Evolutionary conservation across 1,140 invertebrate species (phyloP).

Genomic region (Drosophila melanogaster): DNA sequence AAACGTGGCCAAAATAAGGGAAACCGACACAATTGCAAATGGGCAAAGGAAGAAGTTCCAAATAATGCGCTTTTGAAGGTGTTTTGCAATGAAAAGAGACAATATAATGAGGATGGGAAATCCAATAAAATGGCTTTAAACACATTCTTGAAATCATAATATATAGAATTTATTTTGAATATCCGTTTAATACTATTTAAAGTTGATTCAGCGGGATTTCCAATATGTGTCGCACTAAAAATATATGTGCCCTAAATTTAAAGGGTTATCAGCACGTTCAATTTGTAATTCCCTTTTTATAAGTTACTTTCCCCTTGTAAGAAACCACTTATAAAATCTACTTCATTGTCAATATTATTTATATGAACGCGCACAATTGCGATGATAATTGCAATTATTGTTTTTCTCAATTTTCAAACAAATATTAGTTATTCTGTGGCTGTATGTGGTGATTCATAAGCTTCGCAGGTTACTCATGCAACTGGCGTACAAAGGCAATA

Average conservation of each 20-base stretch:
- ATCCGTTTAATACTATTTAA: no score
- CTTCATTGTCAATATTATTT: slow-evolving; percentile 10
- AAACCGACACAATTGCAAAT: not conserved
- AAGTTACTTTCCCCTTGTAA: not conserved
- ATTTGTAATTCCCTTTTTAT: not conserved
- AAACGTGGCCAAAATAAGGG: slow-evolving; percentile 33
- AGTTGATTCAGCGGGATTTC: not conserved
- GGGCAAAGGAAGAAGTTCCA: not conserved
- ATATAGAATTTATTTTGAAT: no score
- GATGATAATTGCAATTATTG: slow-evolving; percentile 37
- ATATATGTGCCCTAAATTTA: slow-evolving; percentile 9
- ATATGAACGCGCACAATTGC: slow-evolving; percentile 5
- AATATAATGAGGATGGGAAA: not conserved
- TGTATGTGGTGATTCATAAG: slow-evolving; percentile 24
- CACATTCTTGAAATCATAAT: no score
- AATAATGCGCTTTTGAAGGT: not conserved
- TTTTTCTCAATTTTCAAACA: slow-evolving; percentile 19
- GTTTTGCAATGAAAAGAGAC: not conserved
- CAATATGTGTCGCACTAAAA: not conserved
- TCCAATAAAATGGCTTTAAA: not conserved
- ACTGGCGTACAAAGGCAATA: slow-evolving; percentile 11
- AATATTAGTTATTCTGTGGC: slow-evolving; percentile 22
- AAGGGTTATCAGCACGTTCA: slow-evolving; percentile 23
- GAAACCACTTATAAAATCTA: slow-evolving; percentile 12
- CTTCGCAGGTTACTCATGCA: slow-evolving; percentile 22